Evolutionary conservation across 2,797 vertebrate species (phyloP).

Genomic region (Dicrostonyx torquatus): DNA sequence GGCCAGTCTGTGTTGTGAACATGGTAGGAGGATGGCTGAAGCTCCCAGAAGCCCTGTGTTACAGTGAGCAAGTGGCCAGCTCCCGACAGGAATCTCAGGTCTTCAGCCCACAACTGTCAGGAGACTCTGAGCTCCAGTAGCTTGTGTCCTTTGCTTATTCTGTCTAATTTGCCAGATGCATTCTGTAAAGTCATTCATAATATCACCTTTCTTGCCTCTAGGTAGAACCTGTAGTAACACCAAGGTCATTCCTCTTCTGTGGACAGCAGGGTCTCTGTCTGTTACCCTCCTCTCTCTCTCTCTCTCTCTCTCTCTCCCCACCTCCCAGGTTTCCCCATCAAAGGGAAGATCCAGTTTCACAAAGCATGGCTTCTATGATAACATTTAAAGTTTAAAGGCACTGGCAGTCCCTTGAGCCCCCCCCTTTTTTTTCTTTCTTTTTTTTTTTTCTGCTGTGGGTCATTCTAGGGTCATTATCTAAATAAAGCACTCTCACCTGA

Average conservation of each 20-base stretch:
- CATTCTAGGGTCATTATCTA: neutral
- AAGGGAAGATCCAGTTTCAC: neutral
- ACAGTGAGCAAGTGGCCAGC: neutral
- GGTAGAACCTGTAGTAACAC: neutral
- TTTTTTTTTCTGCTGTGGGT: neutral
- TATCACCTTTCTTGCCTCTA: neutral
- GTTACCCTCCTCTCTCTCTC: no score
- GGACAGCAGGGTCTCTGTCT: neutral
- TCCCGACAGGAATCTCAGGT: neutral
- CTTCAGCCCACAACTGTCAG: neutral
- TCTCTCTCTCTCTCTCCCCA: neutral
- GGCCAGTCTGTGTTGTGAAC: neutral
- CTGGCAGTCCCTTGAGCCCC: neutral
- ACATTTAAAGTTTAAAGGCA: neutral
- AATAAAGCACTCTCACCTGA: neutral
- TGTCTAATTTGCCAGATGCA: neutral
- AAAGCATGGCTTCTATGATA: neutral
- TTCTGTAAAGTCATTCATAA: neutral
- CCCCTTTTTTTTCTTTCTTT: no score
- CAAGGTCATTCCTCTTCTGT: neutral
- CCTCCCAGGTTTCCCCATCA: neutral
- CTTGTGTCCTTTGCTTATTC: no score
- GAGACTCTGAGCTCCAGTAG: neutral
- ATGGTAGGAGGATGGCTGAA: neutral
- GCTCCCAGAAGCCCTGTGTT: neutral